These are phyloP conservation scores for Rhinichthys osculus DNA, from an alignment of 2,797 vertebrate genomes.

Conservation along the genomic window DNA sequence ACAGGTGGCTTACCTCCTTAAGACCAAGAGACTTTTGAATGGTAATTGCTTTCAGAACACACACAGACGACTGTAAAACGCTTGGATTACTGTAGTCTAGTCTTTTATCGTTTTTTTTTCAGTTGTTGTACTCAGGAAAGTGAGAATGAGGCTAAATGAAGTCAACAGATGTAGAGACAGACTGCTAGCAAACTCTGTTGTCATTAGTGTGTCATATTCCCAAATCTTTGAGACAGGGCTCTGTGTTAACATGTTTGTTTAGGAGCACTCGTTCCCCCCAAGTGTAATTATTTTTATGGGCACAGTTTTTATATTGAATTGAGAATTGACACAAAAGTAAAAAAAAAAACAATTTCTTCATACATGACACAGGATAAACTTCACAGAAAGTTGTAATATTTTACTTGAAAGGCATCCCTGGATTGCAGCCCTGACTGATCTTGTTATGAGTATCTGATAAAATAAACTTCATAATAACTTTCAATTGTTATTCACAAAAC, in stretches of 20 bases:
- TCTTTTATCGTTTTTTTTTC: slow-evolving; percentile 20
- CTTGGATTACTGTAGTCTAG: slow-evolving; percentile 11
- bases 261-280: background rate
- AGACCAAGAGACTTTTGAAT: slow-evolving; percentile 12
- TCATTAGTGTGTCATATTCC: background rate
- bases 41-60: slow-evolving; percentile 20
- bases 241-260: background rate
- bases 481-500: background rate
- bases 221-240: background rate
- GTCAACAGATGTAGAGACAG: background rate
- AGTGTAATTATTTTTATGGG: background rate
- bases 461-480: no score
- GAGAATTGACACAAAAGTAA: background rate
- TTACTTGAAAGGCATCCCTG: background rate
- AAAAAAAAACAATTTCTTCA: background rate
- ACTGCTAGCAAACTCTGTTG: background rate
- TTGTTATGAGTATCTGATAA: background rate
- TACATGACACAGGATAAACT: background rate
- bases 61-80: background rate
- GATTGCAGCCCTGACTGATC: background rate
- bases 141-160: background rate
- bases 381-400: background rate
- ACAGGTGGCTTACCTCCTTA: slow-evolving; percentile 33
- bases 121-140: background rate
- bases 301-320: background rate